Evolutionary conservation across 2,113 vertebrate species (phyloP), one percentile per base, ranked within the genome.

Genomic region (Girardinichthys multiradiatus): DNA sequence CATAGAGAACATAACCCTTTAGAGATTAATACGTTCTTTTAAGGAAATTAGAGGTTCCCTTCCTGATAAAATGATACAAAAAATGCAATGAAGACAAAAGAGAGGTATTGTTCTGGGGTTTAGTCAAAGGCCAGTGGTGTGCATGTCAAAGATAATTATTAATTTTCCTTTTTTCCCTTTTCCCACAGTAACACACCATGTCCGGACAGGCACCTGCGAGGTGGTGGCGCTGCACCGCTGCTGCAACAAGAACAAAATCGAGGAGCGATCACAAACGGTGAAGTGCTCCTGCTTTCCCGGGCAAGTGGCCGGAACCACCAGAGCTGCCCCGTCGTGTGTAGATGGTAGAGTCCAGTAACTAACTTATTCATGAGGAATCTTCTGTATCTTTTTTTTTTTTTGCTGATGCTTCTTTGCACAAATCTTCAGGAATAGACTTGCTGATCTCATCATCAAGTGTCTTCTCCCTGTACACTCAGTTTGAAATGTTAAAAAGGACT

Each of bases 181-280:
- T 15, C 83, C 91, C 89, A 92, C 87, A 87, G 86, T 94, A 95
- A 96, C 90, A 83, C 95, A 97, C 80, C 95, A 96, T 87, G 97
- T 99, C 91, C 96, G 94, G 85, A 97, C 96, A 5, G 98, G 98
- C 78, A 99, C 97, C 76, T 99, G 98, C 31, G 98, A 99, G 91
- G 97, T 99, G 87, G 97, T 99, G 94, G 97, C 97, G 0, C 86
- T 99, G 81, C 98, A 98, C 89, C 96, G 97, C 91, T 99, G 98
- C 94, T 99, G 98, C 93, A 99, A 99, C 91, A 98, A 98, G 95
- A 99, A 99, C 94, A 99, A 97, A 92, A 99, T 99, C 87, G 98
- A 99, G 93, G 97, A 99, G 80, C 93, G 97, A 29, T 99, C 98
- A 29, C 98, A 98, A 91, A 99, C 97, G 0, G 97, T 99, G 83